phyloP scores from a whole-genome alignment of 2,113 vertebrate species.

The Electrona antarctica region DNA sequence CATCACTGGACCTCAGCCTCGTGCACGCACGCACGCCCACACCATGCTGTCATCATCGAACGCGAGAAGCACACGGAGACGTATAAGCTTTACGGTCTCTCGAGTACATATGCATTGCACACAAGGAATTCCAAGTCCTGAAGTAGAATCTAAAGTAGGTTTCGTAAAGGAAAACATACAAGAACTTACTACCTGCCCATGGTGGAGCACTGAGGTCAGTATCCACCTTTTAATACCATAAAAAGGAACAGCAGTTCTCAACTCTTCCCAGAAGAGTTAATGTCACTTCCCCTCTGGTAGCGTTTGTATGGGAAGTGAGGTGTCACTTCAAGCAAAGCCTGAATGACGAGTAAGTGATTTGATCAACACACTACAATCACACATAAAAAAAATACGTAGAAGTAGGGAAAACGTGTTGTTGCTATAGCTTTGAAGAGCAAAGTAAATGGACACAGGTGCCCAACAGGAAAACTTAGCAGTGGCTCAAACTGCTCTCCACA shows the following conservation, averaged over 20 bases:
- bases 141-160: neutral
- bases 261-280: conserved; percentile 5
- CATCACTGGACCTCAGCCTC: neutral
- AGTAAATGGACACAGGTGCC: neutral
- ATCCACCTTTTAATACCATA: conserved; percentile 3
- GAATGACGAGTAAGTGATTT: conserved; percentile 1
- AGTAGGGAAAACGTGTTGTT: neutral
- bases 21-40: neutral
- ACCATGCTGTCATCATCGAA: neutral
- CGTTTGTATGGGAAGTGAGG: conserved; percentile 4
- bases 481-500: no score
- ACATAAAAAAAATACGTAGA: neutral
- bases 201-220: neutral
- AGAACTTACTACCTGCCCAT: neutral
- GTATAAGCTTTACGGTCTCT: neutral
- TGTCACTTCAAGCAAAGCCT: conserved; percentile 1
- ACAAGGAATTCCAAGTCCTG: neutral
- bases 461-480: neutral
- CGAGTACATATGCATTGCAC: neutral
- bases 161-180: neutral
- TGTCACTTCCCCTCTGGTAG: neutral
- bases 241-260: neutral
- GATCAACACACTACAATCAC: neutral
- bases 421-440: neutral
- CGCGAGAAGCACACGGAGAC: neutral